Evolutionary conservation across 1,140 invertebrate genomes (phyloP).

Genomic region (Subanguina moxae): DNA sequence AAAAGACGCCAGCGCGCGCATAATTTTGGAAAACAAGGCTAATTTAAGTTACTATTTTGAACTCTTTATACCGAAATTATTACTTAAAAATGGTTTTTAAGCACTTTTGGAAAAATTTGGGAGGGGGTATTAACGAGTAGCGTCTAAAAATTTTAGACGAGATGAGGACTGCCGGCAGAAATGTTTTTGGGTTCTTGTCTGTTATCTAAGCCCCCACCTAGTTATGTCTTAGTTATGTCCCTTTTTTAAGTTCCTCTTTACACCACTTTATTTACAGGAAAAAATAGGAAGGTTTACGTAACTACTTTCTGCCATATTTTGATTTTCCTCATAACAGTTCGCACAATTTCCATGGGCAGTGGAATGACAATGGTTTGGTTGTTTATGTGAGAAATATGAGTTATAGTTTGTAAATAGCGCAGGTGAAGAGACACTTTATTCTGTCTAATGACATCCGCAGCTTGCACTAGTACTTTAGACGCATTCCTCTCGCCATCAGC

Average conservation of each 20-base stretch:
- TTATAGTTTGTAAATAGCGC: conserved; percentile 60
- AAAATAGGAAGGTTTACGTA: background rate
- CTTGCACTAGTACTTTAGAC: conserved; percentile 70
- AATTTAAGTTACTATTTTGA: too few species aligned
- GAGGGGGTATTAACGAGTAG: too few species aligned
- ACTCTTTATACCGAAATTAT: too few species aligned
- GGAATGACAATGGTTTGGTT: conserved; percentile 65
- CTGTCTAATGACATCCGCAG: conserved; percentile 76
- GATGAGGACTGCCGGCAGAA: too few species aligned
- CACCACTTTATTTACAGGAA: background rate
- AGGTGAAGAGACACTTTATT: conserved; percentile 48
- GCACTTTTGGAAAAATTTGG: too few species aligned
- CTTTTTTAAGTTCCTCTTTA: background rate
- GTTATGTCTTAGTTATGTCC: background rate
- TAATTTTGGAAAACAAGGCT: too few species aligned
- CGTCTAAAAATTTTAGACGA: too few species aligned
- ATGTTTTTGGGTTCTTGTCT: too few species aligned
- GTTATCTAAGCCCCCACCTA: too few species aligned
- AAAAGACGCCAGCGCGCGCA: too few species aligned
- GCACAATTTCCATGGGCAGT: conserved; percentile 42
- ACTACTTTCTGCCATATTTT: conserved; percentile 15
- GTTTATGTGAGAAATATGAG: conserved; percentile 63
- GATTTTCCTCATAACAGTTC: conserved; percentile 26
- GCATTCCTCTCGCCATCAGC: conserved; percentile 76
- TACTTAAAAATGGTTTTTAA: too few species aligned